Evolutionary conservation across 1,140 invertebrate species (phyloP).

Genomic region (Calliphora vicina): DNA sequence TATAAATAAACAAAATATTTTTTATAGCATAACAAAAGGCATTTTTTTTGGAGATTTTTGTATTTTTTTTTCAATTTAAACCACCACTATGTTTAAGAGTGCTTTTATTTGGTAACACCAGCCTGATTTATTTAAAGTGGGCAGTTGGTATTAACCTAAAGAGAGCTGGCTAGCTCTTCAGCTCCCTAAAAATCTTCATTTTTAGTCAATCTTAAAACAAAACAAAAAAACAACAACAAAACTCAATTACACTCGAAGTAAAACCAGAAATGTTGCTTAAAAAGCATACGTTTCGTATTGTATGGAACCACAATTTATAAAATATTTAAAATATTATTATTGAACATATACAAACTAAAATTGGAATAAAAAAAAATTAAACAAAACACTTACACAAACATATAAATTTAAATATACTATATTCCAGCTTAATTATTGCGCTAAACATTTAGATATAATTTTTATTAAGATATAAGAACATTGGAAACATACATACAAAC

Average conservation of each 20-base stretch:
- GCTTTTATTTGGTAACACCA: too few species aligned
- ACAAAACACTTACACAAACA: not conserved
- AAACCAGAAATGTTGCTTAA: not conserved
- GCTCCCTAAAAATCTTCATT: not conserved
- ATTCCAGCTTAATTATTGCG: constrained; percentile 8
- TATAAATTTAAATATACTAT: constrained; percentile 8
- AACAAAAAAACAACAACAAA: constrained; percentile 39
- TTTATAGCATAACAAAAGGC: too few species aligned
- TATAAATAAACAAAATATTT: too few species aligned
- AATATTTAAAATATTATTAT: constrained; percentile 19
- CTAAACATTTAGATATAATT: not conserved
- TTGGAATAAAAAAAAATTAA: too few species aligned
- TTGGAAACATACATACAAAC: too few species aligned
- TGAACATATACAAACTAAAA: not conserved
- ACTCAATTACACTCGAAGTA: not conserved
- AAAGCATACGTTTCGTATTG: not conserved
- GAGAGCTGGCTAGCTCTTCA: too few species aligned
- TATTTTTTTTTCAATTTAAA: too few species aligned
- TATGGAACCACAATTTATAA: constrained; percentile 13
- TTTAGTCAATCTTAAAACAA: not conserved
- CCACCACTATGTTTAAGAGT: too few species aligned
- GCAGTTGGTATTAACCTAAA: too few species aligned
- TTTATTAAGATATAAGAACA: not conserved
- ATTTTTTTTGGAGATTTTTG: too few species aligned
- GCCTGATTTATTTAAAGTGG: too few species aligned